These are phyloP conservation scores for Apotomis capreana DNA, from an alignment of 2,888 invertebrate genomes.

Conservation along the genomic window DNA sequence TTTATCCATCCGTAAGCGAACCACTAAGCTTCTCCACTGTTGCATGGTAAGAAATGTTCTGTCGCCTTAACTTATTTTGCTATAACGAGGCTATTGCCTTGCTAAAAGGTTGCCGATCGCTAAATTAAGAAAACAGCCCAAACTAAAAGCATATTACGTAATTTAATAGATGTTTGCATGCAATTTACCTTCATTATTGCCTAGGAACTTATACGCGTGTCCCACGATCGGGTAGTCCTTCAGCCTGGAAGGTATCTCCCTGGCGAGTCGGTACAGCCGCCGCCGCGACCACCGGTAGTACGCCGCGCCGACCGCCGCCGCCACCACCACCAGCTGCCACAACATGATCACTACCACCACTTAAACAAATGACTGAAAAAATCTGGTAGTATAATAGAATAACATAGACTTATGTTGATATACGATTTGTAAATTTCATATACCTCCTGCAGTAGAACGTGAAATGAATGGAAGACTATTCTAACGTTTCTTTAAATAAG, in stretches of 20 bases:
- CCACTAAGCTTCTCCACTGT: too few species aligned
- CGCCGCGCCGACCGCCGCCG: neutral
- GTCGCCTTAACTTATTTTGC: too few species aligned
- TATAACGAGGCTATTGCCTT: too few species aligned
- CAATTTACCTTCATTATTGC: neutral
- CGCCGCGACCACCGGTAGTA: conserved; percentile 12
- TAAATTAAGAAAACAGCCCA: neutral
- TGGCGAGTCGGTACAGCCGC: conserved; percentile 1
- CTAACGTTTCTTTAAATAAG: too few species aligned
- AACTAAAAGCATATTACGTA: neutral
- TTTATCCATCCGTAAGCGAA: too few species aligned
- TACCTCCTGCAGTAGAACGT: too few species aligned
- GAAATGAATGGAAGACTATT: too few species aligned
- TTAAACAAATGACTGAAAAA: too few species aligned
- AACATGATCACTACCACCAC: neutral
- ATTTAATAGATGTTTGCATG: neutral
- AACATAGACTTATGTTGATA: too few species aligned
- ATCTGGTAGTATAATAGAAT: too few species aligned
- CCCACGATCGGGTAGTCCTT: neutral
- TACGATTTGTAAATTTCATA: too few species aligned
- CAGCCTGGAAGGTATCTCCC: neutral
- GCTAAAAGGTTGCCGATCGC: neutral
- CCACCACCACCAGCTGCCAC: neutral
- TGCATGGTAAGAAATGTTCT: too few species aligned
- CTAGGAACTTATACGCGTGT: neutral